Evolutionary conservation across 1,140 invertebrate species (phyloP), one percentile per base, ranked within the genome.

Genomic region (Rhagoletis pomonella): DNA sequence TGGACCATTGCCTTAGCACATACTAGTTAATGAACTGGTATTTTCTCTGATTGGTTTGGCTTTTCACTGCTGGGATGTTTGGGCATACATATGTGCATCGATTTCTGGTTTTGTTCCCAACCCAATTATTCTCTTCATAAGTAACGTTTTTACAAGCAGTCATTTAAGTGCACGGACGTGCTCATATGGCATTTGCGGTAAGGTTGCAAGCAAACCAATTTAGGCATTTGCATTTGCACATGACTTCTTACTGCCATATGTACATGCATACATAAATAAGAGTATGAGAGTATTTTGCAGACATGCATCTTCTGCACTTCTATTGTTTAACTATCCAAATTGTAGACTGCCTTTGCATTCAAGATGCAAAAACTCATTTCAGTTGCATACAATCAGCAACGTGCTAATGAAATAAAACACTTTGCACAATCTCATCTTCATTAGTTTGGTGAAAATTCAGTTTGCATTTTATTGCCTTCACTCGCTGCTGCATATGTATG

Each of bases 91-190:
- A 29, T 29, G 29, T 29, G 29, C 29, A 29, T 29, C 29, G 29
- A 29, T 29, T 42, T 67, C 42, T 67, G 65, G 19, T 39, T 67
- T 67, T n/a, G 10, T 67, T 67, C 65, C 29, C 7, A 12, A 67
- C 12, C 5, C 65, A 67, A 44, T 47, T 47, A 4, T 29, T 39
- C 73, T 81, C 47, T 81, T 55, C 6, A 81, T 9, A 44, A n/a
- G 3, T 47, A 81, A 81, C n/a, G 7, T 19, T 58, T 81, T 81
- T 9, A 81, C 73, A 47, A 55, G 73, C 44, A 50, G 50, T n/a
- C 73, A 50, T 81, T 81, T 55, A 81, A 81, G 73, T 81, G 55
- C 47, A 47, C 47, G 47, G 14, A 55, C 73, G 73, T 81, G 73
- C 73, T 81, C 47, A 81, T 81, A 81, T 6, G 47, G 50, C 73